Evolutionary conservation across 2,113 vertebrate genomes (phyloP), one percentile per base, ranked within the genome.

Genomic region (Corvus hawaiiensis): DNA sequence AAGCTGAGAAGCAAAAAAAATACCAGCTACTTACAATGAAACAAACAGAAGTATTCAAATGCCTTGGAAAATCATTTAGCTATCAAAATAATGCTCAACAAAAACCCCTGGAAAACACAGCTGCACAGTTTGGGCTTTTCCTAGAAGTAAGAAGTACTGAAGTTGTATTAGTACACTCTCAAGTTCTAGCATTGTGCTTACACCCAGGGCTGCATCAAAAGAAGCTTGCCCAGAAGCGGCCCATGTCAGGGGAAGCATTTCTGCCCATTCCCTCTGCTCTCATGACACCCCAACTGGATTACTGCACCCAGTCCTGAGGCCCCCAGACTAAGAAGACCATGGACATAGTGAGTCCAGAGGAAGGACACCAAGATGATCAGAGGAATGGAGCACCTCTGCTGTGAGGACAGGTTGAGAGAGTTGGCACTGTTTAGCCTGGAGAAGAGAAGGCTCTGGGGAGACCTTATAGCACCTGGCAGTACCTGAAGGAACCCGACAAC

Each of bases 391-490:
- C 10, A 59, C 18, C 15, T 66, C 37, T 33, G 44, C 59, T 74
- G 15, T 23, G 51, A 51, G 32, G 32, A 73, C 16, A 24, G 28
- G 28, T 3, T 71, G 27, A n/a, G 30, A 68, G 17, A 73, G 8
- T 2, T 52, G 33, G 32, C 8, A 35, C 51, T 66, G 23, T 11
- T 66, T 23, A 59, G 18, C 32, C 8, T 19, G 22, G 6, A 43
- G 26, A 48, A 30, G 13, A 48, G 8, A 78, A 44, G 18, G 32
- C 37, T 81, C 51, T 43, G 23, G 18, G 37, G 16, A 51, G 26
- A 56, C 3, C 0, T 27, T 26, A 27, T 0, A 32, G 43, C 10
- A 58, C 7, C 10, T 43, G 58, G 22, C 35, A 37, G 15, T 35
- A 44, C 13, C 33, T n/a, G 52, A 33, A 58, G 8, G 41, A 19